phyloP scores from a whole-genome alignment of 2,797 vertebrate species.

The Rhinogobio ventralis region DNA sequence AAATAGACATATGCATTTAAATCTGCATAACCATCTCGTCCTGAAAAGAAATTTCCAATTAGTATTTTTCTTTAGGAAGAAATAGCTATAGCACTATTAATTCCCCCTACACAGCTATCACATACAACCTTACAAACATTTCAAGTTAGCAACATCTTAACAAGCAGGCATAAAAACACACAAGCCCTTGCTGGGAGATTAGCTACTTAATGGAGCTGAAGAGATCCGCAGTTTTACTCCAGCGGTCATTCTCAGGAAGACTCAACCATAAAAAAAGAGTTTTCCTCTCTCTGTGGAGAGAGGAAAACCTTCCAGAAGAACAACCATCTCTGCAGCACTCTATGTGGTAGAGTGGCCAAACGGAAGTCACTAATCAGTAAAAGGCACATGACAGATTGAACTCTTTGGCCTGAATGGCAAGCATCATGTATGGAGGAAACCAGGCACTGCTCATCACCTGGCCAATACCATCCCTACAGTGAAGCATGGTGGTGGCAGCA shows the following conservation, averaged over 20 bases:
- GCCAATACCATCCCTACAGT: too few species aligned
- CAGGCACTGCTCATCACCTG: too few species aligned
- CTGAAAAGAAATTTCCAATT: not conserved
- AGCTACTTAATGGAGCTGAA: slow-evolving; percentile 63
- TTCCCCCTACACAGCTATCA: slow-evolving; percentile 33
- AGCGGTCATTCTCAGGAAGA: slow-evolving; percentile 23
- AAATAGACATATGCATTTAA: not conserved
- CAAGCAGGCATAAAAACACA: slow-evolving; percentile 28
- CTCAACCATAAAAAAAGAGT: slow-evolving; percentile 46
- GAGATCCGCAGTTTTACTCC: slow-evolving; percentile 23
- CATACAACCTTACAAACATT: not conserved
- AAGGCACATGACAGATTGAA: too few species aligned
- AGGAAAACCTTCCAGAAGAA: too few species aligned
- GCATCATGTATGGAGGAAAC: too few species aligned
- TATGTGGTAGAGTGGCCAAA: too few species aligned
- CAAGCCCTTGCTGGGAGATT: slow-evolving; percentile 53
- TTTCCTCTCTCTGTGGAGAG: too few species aligned
- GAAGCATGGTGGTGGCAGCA: too few species aligned
- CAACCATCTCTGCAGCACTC: too few species aligned
- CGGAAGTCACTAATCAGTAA: too few species aligned
- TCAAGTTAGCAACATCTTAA: slow-evolving; percentile 61
- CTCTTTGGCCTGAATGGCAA: too few species aligned
- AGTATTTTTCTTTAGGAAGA: not conserved
- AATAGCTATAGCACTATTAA: slow-evolving; percentile 10
- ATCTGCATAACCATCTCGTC: not conserved